phyloP scores from a whole-genome alignment of 2,797 vertebrate species.

The Acanthurus leucopareius region DNA sequence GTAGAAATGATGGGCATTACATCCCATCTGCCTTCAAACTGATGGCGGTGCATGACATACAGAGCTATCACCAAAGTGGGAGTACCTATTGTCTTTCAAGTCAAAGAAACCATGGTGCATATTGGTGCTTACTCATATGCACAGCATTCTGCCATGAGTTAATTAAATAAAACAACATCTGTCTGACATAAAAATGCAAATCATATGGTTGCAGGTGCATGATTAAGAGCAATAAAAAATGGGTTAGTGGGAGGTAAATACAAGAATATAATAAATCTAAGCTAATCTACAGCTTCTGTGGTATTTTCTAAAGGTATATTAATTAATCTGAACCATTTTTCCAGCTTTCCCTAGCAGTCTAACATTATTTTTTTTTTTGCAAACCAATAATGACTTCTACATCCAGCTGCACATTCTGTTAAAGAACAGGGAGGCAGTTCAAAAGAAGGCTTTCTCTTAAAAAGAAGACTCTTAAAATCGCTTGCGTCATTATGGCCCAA shows the following conservation, averaged over 20 bases:
- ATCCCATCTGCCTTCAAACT: conserved; percentile 58
- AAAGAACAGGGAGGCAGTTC: background rate
- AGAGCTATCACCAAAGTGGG: conserved; percentile 39
- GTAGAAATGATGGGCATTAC: conserved; percentile 60
- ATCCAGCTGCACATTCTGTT: conserved; percentile 10
- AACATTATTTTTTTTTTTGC: background rate
- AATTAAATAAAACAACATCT: conserved; percentile 32
- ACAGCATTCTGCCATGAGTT: background rate
- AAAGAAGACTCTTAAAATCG: conserved; percentile 19
- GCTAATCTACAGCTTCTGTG: background rate
- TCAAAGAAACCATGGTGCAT: conserved; percentile 25
- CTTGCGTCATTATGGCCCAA: conserved; percentile 32
- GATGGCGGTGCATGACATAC: conserved; percentile 46
- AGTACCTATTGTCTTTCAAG: conserved; percentile 56
- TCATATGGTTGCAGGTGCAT: background rate
- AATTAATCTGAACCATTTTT: background rate
- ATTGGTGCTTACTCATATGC: conserved; percentile 29
- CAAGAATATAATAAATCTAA: background rate
- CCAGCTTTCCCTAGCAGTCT: background rate
- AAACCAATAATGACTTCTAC: background rate
- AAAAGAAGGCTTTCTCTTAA: conserved; percentile 2
- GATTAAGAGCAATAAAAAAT: background rate
- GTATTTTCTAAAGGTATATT: conserved; percentile 2
- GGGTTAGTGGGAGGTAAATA: conserved; percentile 2
- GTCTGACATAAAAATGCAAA: conserved; percentile 12